Base-by-base conservation (phyloP, 1,140 invertebrate genomes). In the Camponotus floridanus region DNA sequence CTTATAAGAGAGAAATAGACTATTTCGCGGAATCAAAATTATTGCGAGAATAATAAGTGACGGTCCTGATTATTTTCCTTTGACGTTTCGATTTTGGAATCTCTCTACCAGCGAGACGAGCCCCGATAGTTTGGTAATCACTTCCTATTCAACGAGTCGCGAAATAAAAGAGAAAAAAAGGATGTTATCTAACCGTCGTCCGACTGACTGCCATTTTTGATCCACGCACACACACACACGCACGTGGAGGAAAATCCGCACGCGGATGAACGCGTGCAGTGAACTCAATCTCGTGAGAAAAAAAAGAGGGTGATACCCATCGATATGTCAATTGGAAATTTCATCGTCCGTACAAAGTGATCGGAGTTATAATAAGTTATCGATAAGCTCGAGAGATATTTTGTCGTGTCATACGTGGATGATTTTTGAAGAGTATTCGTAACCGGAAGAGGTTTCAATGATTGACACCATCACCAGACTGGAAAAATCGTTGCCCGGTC, bases 141-240 rank as follows among this genome's bases (percentile, higher is more conserved):
- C 31, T 83, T 83, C 67, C 62, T 84, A 64, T 15, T 48, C 21
- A 85, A 48, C 48, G 42, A 70, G 26, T 74, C 61, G 61, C 31
- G 15, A 65, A 26, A 61, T 33, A 33, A 21, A 65, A 42, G 18
- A 57, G 21, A 18, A 5, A 71, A 42, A 42, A 26, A 31, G 33
- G 45, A 8, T 51, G 68, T 90, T 86, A 90, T 51, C 62, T 76
- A 88, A 88, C 61, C 31, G 5, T 11, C 45, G 59, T 48, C 42
- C 55, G 65, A 59, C 26, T 42, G 36, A 70, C 78, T 59, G 83
- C 86, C 88, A 86, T 90, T 84, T 84, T 90, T 65, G 78, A 86
- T 86, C 11, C 86, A 76, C 81, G 57, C 64, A 64, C 26, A 61
- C 48, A 51, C n/a, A n/a, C 39, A 36, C 13, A 21, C 62, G 42